Percentiles rank a stretch among this genome's conserved stretches.
Evolutionary conservation across 2,797 vertebrate species (phyloP).

Genomic region (Hybognathus amarus): DNA sequence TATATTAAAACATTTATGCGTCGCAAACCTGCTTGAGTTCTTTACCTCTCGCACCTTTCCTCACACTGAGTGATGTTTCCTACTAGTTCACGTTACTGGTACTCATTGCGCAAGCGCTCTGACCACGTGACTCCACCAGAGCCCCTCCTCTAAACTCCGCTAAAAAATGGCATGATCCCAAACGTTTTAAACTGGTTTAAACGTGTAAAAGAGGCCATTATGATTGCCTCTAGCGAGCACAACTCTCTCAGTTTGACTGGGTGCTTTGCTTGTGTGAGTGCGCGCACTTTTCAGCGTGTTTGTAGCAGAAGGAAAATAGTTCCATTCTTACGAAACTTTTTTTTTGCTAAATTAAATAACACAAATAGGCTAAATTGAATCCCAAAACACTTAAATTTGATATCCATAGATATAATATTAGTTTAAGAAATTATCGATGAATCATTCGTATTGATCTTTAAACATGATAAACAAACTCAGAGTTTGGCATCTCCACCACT

Average conservation of each 20-base stretch:
- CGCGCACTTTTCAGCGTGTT: background rate
- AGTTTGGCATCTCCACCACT: background rate
- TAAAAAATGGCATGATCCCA: background rate
- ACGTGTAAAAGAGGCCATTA: too few relatives aligned
- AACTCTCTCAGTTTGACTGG: background rate
- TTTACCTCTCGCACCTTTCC: constrained; percentile 22
- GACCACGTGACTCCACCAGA: constrained; percentile 22
- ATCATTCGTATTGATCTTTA: too few relatives aligned
- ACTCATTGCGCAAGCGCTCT: background rate
- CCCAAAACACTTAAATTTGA: background rate
- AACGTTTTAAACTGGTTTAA: background rate
- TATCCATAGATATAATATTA: background rate
- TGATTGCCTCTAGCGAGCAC: background rate
- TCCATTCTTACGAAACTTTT: background rate
- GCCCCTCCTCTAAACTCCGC: background rate
- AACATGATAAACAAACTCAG: background rate
- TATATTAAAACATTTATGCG: background rate
- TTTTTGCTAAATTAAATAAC: background rate
- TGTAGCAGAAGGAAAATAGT: background rate
- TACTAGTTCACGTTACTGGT: constrained; percentile 25
- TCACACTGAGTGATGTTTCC: constrained; percentile 26
- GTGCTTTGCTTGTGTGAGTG: background rate
- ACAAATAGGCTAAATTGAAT: background rate
- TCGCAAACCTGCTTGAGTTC: background rate
- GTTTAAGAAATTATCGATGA: background rate